Evolutionary conservation across 2,888 invertebrate species (phyloP).

Genomic region (Tachina lurida): DNA sequence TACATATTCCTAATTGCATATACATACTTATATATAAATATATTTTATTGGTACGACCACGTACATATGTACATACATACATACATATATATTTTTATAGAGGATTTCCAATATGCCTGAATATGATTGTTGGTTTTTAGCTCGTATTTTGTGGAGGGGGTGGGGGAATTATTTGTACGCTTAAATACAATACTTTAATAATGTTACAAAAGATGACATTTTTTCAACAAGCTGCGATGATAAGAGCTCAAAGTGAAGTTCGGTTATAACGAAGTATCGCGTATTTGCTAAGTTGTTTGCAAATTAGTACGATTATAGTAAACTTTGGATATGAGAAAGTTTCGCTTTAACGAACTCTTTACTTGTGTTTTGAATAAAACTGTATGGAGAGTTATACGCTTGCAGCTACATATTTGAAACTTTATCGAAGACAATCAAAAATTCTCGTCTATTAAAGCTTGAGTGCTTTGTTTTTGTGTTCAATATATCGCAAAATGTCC

Average conservation of each 20-base stretch:
- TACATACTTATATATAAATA: neutral
- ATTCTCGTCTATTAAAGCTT: too few species aligned
- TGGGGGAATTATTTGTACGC: neutral
- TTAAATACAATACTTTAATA: conserved; percentile 42
- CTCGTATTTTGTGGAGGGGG: neutral
- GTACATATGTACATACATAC: neutral
- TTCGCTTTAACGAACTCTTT: too few species aligned
- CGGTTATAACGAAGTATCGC: too few species aligned
- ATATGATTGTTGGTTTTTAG: conserved; percentile 28
- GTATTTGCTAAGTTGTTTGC: too few species aligned
- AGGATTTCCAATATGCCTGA: conserved; percentile 16
- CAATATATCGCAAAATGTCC: too few species aligned
- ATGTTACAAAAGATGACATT: conserved; percentile 60
- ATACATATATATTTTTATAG: neutral
- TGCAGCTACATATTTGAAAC: too few species aligned
- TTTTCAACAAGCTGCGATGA: conserved; percentile 42
- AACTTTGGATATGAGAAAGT: too few species aligned
- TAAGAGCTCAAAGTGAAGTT: conserved; percentile 31
- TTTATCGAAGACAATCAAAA: too few species aligned
- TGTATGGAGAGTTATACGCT: too few species aligned
- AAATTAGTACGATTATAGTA: too few species aligned
- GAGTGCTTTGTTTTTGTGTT: too few species aligned
- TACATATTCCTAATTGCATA: neutral
- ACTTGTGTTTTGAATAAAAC: too few species aligned
- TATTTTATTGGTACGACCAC: neutral